Conservation (phyloP, 1,140 invertebrate species). For the Lepidurus arcticus region DNA sequence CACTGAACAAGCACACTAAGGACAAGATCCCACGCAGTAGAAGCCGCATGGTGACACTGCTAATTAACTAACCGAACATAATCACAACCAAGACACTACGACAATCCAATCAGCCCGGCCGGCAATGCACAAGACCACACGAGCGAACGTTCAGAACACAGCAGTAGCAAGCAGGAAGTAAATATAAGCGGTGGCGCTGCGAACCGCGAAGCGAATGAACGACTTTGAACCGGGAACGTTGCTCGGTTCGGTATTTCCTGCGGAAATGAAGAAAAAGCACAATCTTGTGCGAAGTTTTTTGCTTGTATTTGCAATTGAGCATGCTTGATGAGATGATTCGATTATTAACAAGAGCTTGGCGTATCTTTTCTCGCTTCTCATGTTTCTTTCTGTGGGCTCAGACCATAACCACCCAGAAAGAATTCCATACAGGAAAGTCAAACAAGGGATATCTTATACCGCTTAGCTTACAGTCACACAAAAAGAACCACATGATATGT, state of each 20-base stretch:
- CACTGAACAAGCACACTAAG: neutral
- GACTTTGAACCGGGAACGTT: neutral
- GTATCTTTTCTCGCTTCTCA: neutral
- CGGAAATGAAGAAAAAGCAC: neutral
- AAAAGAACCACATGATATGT: conserved; percentile 16
- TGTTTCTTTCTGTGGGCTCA: neutral
- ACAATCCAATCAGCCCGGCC: neutral
- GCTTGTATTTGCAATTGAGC: conserved; percentile 21
- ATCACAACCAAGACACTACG: neutral
- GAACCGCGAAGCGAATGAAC: neutral
- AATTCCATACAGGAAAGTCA: conserved; percentile 13
- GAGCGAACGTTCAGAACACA: no score
- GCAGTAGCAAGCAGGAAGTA: neutral
- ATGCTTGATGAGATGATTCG: conserved; percentile 19
- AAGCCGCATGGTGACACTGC: neutral
- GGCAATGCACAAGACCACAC: neutral
- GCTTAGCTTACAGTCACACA: conserved; percentile 3
- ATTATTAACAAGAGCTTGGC: conserved; percentile 22
- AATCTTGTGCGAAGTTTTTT: conserved; percentile 8
- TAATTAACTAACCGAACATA: conserved; percentile 3
- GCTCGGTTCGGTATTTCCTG: no score
- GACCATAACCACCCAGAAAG: neutral
- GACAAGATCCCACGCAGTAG: neutral
- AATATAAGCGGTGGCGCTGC: neutral
- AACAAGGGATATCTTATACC: neutral